Evolutionary conservation across 2,113 vertebrate genomes (phyloP).

Genomic region (Caretta caretta): DNA sequence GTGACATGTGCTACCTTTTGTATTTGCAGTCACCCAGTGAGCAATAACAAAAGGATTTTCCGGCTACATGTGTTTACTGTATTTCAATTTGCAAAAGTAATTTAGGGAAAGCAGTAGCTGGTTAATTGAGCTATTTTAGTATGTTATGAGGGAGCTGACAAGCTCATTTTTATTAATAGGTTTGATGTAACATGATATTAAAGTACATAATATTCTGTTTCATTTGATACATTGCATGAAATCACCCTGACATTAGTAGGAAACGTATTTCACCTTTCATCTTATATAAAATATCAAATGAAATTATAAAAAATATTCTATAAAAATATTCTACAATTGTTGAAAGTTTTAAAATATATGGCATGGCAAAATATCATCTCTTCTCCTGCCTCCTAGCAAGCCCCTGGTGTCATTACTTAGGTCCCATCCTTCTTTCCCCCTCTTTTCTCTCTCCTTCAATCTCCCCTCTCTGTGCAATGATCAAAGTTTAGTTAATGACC

Average conservation of each 20-base stretch:
- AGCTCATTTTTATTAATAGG: slow-evolving; percentile 27
- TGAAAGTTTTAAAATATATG: neutral
- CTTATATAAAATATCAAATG: neutral
- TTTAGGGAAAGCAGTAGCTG: neutral
- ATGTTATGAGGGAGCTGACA: neutral
- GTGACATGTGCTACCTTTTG: neutral
- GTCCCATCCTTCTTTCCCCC: neutral
- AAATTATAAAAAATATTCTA: neutral
- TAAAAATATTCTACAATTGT: neutral
- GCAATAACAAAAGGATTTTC: neutral
- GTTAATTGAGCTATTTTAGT: neutral
- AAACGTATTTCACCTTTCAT: neutral
- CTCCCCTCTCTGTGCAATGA: neutral
- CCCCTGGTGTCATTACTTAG: neutral
- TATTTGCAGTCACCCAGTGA: neutral
- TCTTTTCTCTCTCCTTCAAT: neutral
- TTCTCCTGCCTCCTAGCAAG: neutral
- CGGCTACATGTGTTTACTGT: neutral
- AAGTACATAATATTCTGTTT: neutral
- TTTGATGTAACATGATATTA: neutral
- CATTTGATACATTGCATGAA: neutral
- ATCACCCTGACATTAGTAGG: neutral
- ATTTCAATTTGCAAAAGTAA: slow-evolving; percentile 34
- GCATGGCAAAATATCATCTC: neutral
- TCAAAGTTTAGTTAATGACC: neutral